Evolutionary conservation across 2,113 vertebrate genomes (phyloP), one percentile per base, ranked within the genome.

Genomic region (Dendropsophus ebraccatus): DNA sequence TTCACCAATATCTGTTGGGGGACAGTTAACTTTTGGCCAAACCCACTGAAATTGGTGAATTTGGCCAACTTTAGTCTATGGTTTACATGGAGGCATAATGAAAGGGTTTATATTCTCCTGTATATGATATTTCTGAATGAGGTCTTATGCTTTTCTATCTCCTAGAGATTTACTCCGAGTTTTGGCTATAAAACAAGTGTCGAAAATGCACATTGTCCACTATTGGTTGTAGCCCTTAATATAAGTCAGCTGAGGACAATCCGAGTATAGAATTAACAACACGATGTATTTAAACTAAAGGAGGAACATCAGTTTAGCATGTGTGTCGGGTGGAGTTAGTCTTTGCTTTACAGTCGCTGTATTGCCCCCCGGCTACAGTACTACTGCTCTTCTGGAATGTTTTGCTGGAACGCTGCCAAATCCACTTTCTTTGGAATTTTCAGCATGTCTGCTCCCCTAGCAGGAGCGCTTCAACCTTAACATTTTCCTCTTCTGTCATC

Each of bases 381-480:
- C 41, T 21, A 70, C 67, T 41, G 32, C 67, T 41, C 7, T 70
- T 70, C 35, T 70, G 67, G 67, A 70, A 70, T 70, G 67, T 70
- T 70, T 70, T 41, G 9, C 19, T 37, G 32, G 23, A 70, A 70
- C 0, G 67, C 32, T 70, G 67, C 67, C 67, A 70, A 41, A 70
- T 41, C 6, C 12, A 41, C 67, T 70, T 65, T 23, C 19, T 70
- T 70, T 70, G 67, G 67, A 70, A 70, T 70, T 70, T 35, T 70
- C 35, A 70, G 35, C 17, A 70, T 70, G 60, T 41, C 35, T 70
- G 19, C 35, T 23, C 67, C 41, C 67, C 67, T 37, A 41, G 67
- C 67, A 70, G 67, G 67, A 23, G 32, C 67, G 0, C 23, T 32
- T 70, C 67, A 70, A 11, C 32, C 35, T 70, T 70, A 11, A 41